Base-by-base conservation (phyloP, 2,113 vertebrate genomes). In the Castor canadensis region DNA sequence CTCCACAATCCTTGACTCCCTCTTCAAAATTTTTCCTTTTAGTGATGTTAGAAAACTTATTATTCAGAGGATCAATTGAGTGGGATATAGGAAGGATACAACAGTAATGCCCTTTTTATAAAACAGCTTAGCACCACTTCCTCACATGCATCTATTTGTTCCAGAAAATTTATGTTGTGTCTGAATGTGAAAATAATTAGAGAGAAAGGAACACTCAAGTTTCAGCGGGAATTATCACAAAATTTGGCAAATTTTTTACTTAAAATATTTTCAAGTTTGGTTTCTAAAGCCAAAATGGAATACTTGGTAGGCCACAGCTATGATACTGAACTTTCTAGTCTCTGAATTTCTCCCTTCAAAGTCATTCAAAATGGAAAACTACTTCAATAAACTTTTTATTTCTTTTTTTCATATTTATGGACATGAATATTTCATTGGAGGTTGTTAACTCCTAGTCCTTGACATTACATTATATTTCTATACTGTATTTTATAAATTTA, bases 21-120 rank as follows among this genome's bases (percentile, higher is more conserved):
- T 86, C 16, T 72, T 93, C 87, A 97, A 96, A 96, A 88, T 76
- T n/a, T 85, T 20, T 93, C 1, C 81, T 96, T 96, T 97, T 80
- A 92, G 45, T 66, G 88, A 94, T 89, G 97, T 91, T 73, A 71
- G 76, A 94, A 95, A 64, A 32, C 89, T 81, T 87, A 62, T 83
- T 97, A 67, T 76, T 52, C 49, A 95, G 89, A 96, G 87, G 96
- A 22, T 8, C 67, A 93, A 88, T 72, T 80, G 81, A 95, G 45
- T 72, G 90, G 52, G 66, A 77, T 97, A 6, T 84, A 96, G 93
- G 69, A 96, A 95, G 80, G 16, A 79, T 95, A 93, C 54, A 94
- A 95, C 67, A 85, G 76, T 75, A 83, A 82, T 92, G 38, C 82
- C 30, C 4, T 91, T 64, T 91, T 90, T 79, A 67, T 71, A 91